Conservation (phyloP, 2,113 vertebrate genomes). For the Oryzias celebensis region DNA sequence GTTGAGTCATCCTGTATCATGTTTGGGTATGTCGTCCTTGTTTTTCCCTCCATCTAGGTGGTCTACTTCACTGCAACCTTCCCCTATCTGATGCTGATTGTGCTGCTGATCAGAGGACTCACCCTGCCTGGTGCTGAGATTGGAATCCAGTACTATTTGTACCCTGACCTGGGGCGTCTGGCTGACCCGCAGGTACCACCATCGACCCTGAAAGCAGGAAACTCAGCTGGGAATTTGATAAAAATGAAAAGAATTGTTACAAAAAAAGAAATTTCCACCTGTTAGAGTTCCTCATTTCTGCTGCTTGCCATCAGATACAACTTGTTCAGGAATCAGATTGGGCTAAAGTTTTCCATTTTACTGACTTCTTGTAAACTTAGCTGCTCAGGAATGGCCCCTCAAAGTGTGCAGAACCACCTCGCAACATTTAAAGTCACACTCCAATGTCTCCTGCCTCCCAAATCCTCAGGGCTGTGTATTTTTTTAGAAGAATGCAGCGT, state of each 20-base stretch:
- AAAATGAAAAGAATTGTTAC: too few relatives aligned
- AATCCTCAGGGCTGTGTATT: neutral
- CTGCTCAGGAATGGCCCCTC: too few relatives aligned
- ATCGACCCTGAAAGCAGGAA: neutral
- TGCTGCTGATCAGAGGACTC: constrained; percentile 88
- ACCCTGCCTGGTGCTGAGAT: constrained; percentile 86
- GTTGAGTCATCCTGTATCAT: constrained; percentile 23
- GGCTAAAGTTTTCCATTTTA: constrained; percentile 23
- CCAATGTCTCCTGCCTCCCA: neutral
- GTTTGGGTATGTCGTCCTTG: neutral
- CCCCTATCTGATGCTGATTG: constrained; percentile 91
- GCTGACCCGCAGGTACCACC: constrained; percentile 84
- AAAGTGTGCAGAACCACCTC: too few relatives aligned
- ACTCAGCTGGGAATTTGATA: too few relatives aligned
- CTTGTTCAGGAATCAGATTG: constrained; percentile 11
- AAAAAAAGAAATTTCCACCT: neutral
- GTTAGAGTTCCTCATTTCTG: constrained; percentile 42
- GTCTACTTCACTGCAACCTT: constrained; percentile 94
- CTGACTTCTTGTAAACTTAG: too few relatives aligned
- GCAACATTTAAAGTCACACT: too few relatives aligned
- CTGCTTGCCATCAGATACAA: constrained; percentile 48
- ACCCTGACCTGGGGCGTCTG: constrained; percentile 87
- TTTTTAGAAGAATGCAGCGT: neutral
- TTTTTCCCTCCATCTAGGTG: constrained; percentile 74
- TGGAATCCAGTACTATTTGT: constrained; percentile 91